Conservation (phyloP, 1,140 invertebrate species). For the Euwallacea similis region DNA sequence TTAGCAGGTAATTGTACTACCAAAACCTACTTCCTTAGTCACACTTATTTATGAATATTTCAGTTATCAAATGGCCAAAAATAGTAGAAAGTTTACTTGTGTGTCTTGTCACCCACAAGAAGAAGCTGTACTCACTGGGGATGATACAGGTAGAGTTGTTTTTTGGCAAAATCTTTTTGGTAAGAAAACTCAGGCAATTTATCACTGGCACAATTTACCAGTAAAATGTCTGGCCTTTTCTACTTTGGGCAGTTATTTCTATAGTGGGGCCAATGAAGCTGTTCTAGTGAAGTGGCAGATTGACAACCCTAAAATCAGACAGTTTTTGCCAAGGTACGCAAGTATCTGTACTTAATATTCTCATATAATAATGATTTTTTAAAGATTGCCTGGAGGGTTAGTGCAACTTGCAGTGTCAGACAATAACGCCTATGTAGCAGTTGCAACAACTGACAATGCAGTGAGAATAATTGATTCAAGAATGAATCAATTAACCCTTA, state of each 20-base stretch:
- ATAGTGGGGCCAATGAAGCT: constrained; percentile 77
- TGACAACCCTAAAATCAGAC: constrained; percentile 58
- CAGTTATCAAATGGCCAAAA: constrained; percentile 53
- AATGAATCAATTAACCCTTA: constrained; percentile 60
- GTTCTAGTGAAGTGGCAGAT: constrained; percentile 80
- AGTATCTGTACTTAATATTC: neutral
- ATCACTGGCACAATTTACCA: constrained; percentile 81
- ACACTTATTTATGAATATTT: constrained; percentile 45
- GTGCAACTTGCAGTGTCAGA: constrained; percentile 66
- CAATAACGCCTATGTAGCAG: constrained; percentile 67
- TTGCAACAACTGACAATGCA: constrained; percentile 74
- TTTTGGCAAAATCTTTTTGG: constrained; percentile 65
- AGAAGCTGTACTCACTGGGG: constrained; percentile 69
- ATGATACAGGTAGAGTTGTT: constrained; percentile 66
- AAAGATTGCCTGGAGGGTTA: constrained; percentile 66
- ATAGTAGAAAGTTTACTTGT: constrained; percentile 62
- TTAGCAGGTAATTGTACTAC: constrained; percentile 5
- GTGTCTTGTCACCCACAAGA: constrained; percentile 71
- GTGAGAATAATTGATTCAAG: constrained; percentile 69
- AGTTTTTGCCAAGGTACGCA: constrained; percentile 67
- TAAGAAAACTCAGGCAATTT: constrained; percentile 57
- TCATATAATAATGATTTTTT: neutral
- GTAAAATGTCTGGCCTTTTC: constrained; percentile 72
- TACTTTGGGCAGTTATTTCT: constrained; percentile 66
- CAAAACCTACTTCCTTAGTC: constrained; percentile 49